phyloP scores from a whole-genome alignment of 2,797 vertebrate species.

The Ataeniobius toweri region DNA sequence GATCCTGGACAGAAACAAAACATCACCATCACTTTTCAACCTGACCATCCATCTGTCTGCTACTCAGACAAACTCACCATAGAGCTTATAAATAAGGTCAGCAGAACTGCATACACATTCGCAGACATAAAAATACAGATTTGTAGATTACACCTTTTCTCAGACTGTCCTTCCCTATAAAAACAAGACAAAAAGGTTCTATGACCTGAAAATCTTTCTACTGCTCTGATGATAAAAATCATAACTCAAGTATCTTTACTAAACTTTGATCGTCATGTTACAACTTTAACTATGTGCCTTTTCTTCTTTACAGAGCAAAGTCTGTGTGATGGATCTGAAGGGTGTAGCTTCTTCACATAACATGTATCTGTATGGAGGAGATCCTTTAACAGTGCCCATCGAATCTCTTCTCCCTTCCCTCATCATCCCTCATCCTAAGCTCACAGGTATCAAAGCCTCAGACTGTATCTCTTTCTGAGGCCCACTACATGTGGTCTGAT shows the following conservation, averaged over 20 bases:
- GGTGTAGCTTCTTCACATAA: constrained; percentile 82
- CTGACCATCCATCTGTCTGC: constrained; percentile 87
- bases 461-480: neutral
- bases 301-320: constrained; percentile 72
- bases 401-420: constrained; percentile 80
- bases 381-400: constrained; percentile 76
- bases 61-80: constrained; percentile 85
- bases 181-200: too few relatives aligned
- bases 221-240: neutral
- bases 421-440: constrained; percentile 28
- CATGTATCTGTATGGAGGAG: constrained; percentile 87
- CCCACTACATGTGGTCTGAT: neutral
- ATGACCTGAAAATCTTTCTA: neutral
- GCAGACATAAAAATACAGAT: neutral
- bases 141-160: neutral
- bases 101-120: constrained; percentile 3
- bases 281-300: constrained; percentile 10
- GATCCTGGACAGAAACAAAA: constrained; percentile 79
- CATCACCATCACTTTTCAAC: constrained; percentile 86
- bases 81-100: constrained; percentile 86
- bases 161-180: neutral
- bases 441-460: constrained; percentile 67
- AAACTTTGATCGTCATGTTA: neutral
- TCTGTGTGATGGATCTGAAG: constrained; percentile 82
- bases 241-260: constrained; percentile 1